These are phyloP conservation scores for Grapholita molesta DNA, from an alignment of 1,140 invertebrate species.

Conservation along the genomic window DNA sequence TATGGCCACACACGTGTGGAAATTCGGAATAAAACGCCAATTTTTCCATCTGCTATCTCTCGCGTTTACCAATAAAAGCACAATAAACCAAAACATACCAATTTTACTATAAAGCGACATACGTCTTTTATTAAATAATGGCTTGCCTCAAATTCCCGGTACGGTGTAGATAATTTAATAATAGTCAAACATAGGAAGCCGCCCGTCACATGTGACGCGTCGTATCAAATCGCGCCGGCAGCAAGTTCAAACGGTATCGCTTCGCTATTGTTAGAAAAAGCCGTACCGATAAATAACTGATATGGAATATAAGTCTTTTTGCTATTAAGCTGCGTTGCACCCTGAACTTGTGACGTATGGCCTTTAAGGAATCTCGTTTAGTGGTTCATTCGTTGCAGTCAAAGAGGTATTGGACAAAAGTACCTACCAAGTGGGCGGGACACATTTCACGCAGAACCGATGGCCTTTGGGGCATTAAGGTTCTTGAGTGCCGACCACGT, in stretches of 20 bases:
- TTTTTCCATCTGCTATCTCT: too few relatives aligned
- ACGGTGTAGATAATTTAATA: slow-evolving; percentile 54
- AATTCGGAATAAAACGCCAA: too few relatives aligned
- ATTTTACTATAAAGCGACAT: neutral
- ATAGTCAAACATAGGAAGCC: slow-evolving; percentile 65
- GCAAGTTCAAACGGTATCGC: slow-evolving; percentile 60
- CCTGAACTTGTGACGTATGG: neutral
- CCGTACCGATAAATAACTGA: neutral
- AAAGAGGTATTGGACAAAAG: too few relatives aligned
- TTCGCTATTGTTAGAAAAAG: neutral
- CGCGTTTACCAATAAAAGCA: neutral
- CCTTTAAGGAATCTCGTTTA: neutral
- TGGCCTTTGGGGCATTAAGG: too few relatives aligned
- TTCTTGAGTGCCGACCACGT: too few relatives aligned
- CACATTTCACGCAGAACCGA: too few relatives aligned
- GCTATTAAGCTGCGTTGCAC: neutral
- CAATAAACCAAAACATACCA: neutral
- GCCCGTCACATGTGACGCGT: slow-evolving; percentile 52
- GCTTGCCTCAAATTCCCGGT: neutral
- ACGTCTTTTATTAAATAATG: slow-evolving; percentile 3
- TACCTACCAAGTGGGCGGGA: too few relatives aligned
- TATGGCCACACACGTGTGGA: too few relatives aligned
- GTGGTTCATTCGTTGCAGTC: too few relatives aligned
- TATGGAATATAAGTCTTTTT: neutral
- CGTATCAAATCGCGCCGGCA: slow-evolving; percentile 68